Evolutionary conservation across 2,888 invertebrate genomes (phyloP).

Genomic region (Achlya flavicornis): DNA sequence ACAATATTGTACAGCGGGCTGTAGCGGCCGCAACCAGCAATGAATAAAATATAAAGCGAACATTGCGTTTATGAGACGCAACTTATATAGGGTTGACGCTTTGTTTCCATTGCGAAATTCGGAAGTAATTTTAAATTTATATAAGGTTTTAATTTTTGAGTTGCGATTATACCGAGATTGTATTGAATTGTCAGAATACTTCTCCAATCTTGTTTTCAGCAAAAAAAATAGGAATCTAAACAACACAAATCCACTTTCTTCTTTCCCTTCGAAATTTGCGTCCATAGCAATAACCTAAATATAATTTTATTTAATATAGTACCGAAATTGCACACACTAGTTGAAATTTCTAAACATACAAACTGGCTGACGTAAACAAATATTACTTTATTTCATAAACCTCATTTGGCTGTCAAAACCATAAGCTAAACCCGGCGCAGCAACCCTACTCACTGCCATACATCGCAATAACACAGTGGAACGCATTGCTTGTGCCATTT

Average conservation of each 20-base stretch:
- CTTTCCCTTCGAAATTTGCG: too few relatives aligned
- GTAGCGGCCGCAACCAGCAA: conserved; percentile 9
- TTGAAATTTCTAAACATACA: neutral
- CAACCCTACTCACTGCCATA: conserved; percentile 4
- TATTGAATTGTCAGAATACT: too few relatives aligned
- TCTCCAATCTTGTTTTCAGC: too few relatives aligned
- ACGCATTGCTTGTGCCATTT: neutral
- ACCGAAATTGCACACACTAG: too few relatives aligned
- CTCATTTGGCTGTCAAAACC: conserved; percentile 1
- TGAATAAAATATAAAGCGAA: conserved; percentile 21
- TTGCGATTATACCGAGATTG: too few relatives aligned
- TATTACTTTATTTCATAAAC: neutral
- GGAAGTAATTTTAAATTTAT: neutral
- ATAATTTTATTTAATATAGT: too few relatives aligned
- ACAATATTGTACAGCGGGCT: neutral
- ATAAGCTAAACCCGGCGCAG: neutral
- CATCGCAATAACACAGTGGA: conserved; percentile 4
- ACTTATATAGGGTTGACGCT: neutral
- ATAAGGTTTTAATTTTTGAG: neutral
- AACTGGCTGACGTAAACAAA: neutral
- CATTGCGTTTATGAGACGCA: conserved; percentile 16
- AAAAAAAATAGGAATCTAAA: too few relatives aligned
- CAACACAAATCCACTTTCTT: too few relatives aligned
- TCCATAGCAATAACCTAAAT: too few relatives aligned
- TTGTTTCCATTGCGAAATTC: neutral